Percentiles rank a stretch among this genome's conserved stretches.
These are phyloP conservation scores for Ptilonorhynchus violaceus DNA, from an alignment of 2,113 vertebrate genomes.

Conservation along the genomic window DNA sequence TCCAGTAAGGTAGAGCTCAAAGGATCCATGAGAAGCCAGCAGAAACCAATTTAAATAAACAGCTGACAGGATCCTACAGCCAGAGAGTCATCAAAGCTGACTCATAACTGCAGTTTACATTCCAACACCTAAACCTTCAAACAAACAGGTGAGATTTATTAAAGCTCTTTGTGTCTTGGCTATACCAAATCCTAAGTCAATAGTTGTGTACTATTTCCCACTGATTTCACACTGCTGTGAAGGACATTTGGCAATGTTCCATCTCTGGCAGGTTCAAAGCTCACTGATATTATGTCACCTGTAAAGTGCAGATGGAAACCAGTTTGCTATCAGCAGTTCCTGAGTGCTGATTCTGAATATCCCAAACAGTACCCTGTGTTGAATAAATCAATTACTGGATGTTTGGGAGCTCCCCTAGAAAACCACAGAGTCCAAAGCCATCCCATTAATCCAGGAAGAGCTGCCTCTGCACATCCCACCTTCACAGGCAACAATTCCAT, in stretches of 20 bases:
- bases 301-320: background rate
- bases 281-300: background rate
- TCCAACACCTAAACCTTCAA: background rate
- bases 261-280: background rate
- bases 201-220: background rate
- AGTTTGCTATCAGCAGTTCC: background rate
- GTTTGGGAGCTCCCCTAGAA: background rate
- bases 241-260: background rate
- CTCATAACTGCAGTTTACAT: background rate
- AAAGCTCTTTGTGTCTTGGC: background rate
- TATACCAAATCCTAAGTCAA: background rate
- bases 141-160: background rate
- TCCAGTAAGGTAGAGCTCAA: background rate
- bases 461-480: background rate
- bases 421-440: background rate
- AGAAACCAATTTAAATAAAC: background rate
- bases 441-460: background rate
- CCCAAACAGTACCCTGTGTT: background rate
- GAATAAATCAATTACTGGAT: background rate
- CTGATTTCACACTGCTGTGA: background rate
- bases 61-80: background rate
- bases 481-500: background rate
- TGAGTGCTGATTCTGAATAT: background rate
- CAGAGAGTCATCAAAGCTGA: background rate
- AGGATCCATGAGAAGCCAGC: background rate